Base-by-base conservation (phyloP, 2,113 vertebrate species). In the Osmerus eperlanus region DNA sequence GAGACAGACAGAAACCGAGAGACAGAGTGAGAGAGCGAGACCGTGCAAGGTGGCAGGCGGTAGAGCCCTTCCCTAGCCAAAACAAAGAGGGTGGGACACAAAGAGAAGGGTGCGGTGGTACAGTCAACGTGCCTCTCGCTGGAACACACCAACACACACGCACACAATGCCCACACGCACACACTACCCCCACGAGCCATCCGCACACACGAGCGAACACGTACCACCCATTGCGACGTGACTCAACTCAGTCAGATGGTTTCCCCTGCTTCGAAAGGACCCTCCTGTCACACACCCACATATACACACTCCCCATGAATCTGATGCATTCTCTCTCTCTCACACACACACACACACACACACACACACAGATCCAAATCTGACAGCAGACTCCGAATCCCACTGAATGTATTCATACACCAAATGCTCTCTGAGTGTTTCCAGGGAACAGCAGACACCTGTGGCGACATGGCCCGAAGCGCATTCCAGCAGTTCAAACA, bases 31-130 rank as follows among this genome's bases (percentile, higher is more conserved):
- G 29, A 41, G 4, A 28, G 63, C 19, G 29, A 19, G 29, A 53
- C 77, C 69, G 19, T 29, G 62, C 60, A 70, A 65, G 15, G 7
- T 74, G 77, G 73, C 73, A 68, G 15, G 77, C 78, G 81, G 87
- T 83, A 88, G 87, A 86, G 28, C 75, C 55, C 61, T 3, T 6
- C 77, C 77, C 64, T 68, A 77, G 87, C 76, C 87, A 85, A 88
- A 90, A 88, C 88, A 87, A 74, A 79, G 76, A 81, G 88, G 86
- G 88, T 84, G 84, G 84, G 75, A 78, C 80, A 16, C 81, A 74
- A 5, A 67, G 15, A 14, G 19, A 14, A 36, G 62, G 62, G 62
- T 16, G 65, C 12, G 41, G 65, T n/a, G 9, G 13, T 73, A 72
- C 60, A 25, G 58, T 13, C 3, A 18, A 32, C 61, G n/a, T 74